Evolutionary conservation across 2,888 invertebrate species (phyloP).

Genomic region (Nomada fucata): DNA sequence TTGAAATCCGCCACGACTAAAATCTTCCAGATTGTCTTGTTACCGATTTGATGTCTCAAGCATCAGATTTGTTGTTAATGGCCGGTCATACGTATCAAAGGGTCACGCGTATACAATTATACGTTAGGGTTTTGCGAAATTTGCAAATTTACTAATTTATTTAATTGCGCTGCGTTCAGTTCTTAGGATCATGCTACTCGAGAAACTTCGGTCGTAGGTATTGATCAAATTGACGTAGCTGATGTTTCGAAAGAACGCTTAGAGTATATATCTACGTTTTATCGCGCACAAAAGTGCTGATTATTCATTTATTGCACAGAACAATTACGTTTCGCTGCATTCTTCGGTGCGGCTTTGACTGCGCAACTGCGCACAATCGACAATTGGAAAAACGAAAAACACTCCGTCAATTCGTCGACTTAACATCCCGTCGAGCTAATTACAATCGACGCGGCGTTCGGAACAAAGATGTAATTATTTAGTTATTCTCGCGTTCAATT

Average conservation of each 20-base stretch:
- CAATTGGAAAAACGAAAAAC: background rate
- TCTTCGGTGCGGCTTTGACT: background rate
- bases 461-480: slow-evolving; percentile 18
- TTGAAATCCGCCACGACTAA: slow-evolving; percentile 50
- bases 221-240: background rate
- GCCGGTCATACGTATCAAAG: background rate
- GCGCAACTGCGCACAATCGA: background rate
- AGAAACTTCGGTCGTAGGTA: too few species aligned
- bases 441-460: background rate
- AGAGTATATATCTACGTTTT: background rate
- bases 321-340: background rate
- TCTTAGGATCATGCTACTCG: too few species aligned
- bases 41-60: slow-evolving; percentile 77
- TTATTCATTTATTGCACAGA: background rate
- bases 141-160: too few species aligned
- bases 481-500: background rate
- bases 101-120: background rate
- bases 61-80: slow-evolving; percentile 71
- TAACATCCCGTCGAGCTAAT: slow-evolving; percentile 7
- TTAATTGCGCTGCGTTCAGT: too few species aligned
- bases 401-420: background rate
- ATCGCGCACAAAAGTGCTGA: background rate
- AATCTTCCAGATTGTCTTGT: slow-evolving; percentile 62
- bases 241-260: background rate
- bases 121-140: background rate